A percentile compares a stretch with the other conserved stretches of the same genome.
Evolutionary conservation across 1,140 invertebrate species (phyloP).

Genomic region (Achatina immaculata): DNA sequence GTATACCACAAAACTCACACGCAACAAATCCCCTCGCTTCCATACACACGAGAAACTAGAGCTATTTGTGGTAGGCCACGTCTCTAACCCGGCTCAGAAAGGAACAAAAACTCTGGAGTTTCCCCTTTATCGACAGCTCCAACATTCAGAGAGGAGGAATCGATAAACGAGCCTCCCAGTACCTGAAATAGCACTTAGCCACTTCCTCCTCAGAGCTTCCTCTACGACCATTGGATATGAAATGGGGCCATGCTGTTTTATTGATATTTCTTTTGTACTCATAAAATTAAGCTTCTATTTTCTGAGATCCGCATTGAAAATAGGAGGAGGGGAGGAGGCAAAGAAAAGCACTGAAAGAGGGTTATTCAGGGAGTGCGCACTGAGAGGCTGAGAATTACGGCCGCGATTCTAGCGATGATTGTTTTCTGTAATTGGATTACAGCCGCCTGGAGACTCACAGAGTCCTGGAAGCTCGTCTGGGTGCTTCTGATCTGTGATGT

Average conservation of each 20-base stretch:
- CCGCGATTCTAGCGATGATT: no score
- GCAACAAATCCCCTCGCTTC: no score
- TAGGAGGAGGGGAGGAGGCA: no score
- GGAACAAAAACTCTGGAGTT: slow-evolving; percentile 16
- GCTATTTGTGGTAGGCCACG: background rate
- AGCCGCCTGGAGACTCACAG: no score
- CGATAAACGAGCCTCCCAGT: slow-evolving; percentile 15
- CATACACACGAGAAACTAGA: background rate
- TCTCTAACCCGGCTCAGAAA: background rate
- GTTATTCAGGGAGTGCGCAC: no score
- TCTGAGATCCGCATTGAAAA: background rate
- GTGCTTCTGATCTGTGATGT: no score
- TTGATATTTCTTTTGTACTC: slow-evolving; percentile 38
- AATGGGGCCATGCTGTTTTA: slow-evolving; percentile 22
- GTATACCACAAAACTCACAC: no score
- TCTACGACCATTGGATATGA: slow-evolving; percentile 31
- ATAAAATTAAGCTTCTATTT: slow-evolving; percentile 30
- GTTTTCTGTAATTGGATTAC: no score
- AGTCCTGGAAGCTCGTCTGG: no score
- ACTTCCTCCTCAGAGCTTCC: slow-evolving; percentile 31
- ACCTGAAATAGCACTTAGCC: slow-evolving; percentile 39
- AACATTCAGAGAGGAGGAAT: slow-evolving; percentile 1
- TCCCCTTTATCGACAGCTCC: slow-evolving; percentile 5
- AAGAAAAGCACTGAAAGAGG: no score
- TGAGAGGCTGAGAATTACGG: no score